A percentile compares a stretch with the other conserved stretches of the same genome.
phyloP scores from a whole-genome alignment of 2,888 invertebrate genomes.

The Endotricha flammealis region DNA sequence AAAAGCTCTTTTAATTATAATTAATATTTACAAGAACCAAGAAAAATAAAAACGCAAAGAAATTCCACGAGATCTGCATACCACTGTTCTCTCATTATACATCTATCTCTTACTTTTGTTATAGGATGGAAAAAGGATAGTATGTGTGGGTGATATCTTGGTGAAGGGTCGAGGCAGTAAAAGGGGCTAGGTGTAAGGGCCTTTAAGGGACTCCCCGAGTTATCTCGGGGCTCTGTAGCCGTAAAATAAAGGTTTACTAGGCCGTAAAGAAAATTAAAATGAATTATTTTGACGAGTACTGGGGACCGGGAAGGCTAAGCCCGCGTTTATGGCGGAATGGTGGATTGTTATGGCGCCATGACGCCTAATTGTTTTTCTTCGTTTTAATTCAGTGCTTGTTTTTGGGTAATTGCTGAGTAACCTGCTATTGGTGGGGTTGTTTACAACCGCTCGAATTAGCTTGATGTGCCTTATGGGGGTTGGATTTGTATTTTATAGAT shows the following conservation, averaged over 20 bases:
- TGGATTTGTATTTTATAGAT: not conserved
- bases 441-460: conserved; percentile 11
- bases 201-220: conserved; percentile 69
- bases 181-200: conserved; percentile 53
- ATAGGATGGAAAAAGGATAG: conserved; percentile 15
- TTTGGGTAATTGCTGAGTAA: conserved; percentile 33
- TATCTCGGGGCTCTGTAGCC: conserved; percentile 66
- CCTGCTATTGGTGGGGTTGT: conserved; percentile 27
- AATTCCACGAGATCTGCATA: conserved; percentile 15
- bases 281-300: conserved; percentile 77
- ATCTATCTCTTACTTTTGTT: no score
- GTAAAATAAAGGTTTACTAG: conserved; percentile 78
- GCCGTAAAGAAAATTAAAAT: conserved; percentile 78
- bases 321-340: conserved; percentile 43
- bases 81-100: no score
- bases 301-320: conserved; percentile 47
- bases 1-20: conserved; percentile 70
- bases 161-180: conserved; percentile 32
- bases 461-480: not conserved
- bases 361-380: conserved; percentile 62
- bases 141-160: conserved; percentile 12
- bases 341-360: conserved; percentile 60
- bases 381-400: conserved; percentile 42
- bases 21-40: conserved; percentile 70
- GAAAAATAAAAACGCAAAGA: conserved; percentile 31